Base-by-base conservation (phyloP, 2,113 vertebrate species). In the Himantopus leucocephalus region DNA sequence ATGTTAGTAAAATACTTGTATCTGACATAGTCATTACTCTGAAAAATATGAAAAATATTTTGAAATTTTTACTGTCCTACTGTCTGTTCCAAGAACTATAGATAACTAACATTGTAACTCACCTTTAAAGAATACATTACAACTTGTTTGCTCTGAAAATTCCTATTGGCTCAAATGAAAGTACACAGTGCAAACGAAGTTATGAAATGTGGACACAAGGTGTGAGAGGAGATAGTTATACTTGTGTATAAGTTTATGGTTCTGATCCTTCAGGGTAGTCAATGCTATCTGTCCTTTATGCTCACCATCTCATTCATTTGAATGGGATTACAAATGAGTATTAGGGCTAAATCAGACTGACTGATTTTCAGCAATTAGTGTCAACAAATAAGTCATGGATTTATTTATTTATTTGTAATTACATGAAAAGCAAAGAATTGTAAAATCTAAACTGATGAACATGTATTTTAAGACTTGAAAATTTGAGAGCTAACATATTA, bases 111-210 rank as follows among this genome's bases (percentile, higher is more conserved):
- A 34, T 27, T 50, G 55, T 47, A 80, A 43, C 71, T 92, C 63
- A 52, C 78, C 67, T 93, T 85, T 64, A 75, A 80, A 74, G 85
- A 66, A 88, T 48, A 78, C 41, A 86, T 86, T 79, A 71, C 82
- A 74, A 81, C 32, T 50, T 96, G 79, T 89, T 96, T 94, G 79
- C 73, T 72, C 88, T 75, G 72, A 91, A 86, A 94, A 94, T 91
- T 88, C 96, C 85, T 94, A 88, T 68, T 96, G 94, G 68, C 94
- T 64, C 12, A 8, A 92, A 94, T 72, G 95, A 95, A 95, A 95
- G 95, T 78, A 8, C 91, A 23, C 79, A 90, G 60, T 66, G 52
- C 83, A 97, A 95, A 90, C 75, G 86, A 8, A 91, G 68, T 41
- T 84, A 79, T 89, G 88, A 68, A 59, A 43, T 94, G 92, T 96